Evolutionary conservation across 2,888 invertebrate species (phyloP).

Genomic region (Chrysolina americana): DNA sequence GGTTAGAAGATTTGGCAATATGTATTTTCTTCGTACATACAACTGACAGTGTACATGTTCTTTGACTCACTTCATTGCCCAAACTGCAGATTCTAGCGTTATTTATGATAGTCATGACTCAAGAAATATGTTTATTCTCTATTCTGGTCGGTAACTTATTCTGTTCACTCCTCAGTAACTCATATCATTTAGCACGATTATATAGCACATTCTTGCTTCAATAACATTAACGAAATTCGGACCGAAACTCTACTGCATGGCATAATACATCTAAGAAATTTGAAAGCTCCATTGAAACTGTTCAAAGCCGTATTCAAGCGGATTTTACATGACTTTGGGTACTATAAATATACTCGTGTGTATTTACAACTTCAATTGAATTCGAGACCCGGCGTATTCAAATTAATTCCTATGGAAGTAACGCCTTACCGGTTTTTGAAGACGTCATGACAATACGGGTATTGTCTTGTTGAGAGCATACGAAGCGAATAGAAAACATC

Average conservation of each 20-base stretch:
- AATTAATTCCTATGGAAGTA: constrained; percentile 3
- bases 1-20: no score
- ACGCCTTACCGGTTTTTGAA: neutral
- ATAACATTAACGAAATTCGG: neutral
- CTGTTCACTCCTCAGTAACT: no score
- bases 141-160: no score
- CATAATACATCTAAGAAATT: constrained; percentile 16
- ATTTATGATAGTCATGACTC: no score
- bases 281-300: constrained; percentile 6
- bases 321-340: constrained; percentile 2
- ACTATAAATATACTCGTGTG: constrained; percentile 9
- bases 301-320: neutral
- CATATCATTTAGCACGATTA: no score
- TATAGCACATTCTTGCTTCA: neutral
- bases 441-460: neutral
- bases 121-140: no score
- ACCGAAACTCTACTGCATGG: neutral
- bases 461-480: neutral
- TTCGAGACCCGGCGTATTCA: neutral
- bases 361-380: constrained; percentile 12
- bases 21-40: no score
- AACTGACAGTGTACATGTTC: no score
- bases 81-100: no score
- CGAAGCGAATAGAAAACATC: neutral
- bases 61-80: no score